These are phyloP conservation scores for Sesamia inferens DNA, from an alignment of 2,888 invertebrate species.

Conservation along the genomic window DNA sequence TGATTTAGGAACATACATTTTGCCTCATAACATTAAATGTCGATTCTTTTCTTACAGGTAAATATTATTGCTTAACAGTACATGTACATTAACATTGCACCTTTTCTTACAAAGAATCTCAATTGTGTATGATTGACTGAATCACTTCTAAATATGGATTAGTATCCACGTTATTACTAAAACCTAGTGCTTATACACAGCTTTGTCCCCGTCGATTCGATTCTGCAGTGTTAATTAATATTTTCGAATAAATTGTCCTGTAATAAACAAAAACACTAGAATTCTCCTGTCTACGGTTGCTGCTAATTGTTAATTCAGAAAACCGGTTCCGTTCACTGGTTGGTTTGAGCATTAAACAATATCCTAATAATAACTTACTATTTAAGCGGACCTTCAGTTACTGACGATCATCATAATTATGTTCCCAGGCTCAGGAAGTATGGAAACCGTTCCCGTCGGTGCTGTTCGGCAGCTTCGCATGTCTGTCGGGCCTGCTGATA, in stretches of 20 bases:
- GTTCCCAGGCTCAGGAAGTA: slow-evolving; percentile 73
- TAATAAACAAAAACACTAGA: neutral
- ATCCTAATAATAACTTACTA: neutral
- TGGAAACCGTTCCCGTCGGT: slow-evolving; percentile 87
- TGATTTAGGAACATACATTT: too few species aligned
- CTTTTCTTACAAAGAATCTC: too few species aligned
- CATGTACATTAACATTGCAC: too few species aligned
- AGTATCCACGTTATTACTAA: neutral
- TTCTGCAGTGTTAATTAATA: neutral
- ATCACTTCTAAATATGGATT: neutral
- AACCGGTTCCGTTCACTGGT: neutral
- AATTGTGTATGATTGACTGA: too few species aligned
- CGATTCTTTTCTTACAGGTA: too few species aligned
- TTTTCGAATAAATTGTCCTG: neutral
- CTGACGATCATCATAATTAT: neutral
- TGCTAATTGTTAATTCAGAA: too few species aligned
- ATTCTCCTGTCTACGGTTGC: slow-evolving; percentile 12
- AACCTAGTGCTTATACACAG: neutral
- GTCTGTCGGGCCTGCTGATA: slow-evolving; percentile 81
- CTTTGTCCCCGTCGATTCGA: neutral
- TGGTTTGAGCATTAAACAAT: neutral
- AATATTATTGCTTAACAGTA: too few species aligned
- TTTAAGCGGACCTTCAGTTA: neutral
- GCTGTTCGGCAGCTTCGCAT: slow-evolving; percentile 89
- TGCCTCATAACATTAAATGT: too few species aligned